phyloP scores from a whole-genome alignment of 2,113 vertebrate species.

The Muntiacus muntjak region DNA sequence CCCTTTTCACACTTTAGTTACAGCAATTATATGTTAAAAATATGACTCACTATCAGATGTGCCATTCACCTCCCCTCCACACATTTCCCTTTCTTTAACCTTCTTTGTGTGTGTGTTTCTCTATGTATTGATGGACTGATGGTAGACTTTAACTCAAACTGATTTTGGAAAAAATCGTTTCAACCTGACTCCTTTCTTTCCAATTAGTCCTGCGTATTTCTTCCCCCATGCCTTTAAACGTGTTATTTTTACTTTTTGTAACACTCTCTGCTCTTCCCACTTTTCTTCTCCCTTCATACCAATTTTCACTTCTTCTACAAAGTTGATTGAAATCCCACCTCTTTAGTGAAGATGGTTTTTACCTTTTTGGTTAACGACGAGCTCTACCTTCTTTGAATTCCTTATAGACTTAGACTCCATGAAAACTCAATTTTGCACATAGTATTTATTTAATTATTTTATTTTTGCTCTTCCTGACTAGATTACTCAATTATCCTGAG shows the following conservation, averaged over 20 bases:
- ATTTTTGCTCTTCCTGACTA: background rate
- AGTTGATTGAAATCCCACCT: background rate
- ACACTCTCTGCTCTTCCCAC: background rate
- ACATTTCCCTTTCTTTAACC: background rate
- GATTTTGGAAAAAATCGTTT: background rate
- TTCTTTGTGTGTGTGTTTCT: background rate
- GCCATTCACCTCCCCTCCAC: background rate
- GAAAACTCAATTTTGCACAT: background rate
- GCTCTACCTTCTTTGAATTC: background rate
- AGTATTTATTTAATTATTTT: background rate
- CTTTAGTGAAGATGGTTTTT: conserved; percentile 12
- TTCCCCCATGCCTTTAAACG: background rate
- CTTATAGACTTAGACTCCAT: background rate
- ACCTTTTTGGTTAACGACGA: background rate
- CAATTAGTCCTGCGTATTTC: background rate
- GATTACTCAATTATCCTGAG: background rate
- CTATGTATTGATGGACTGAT: background rate
- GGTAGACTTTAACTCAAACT: background rate
- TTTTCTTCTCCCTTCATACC: background rate
- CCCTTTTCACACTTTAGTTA: background rate
- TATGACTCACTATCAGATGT: background rate
- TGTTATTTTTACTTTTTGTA: background rate
- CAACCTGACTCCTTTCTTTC: background rate
- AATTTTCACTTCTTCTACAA: background rate
- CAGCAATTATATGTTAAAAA: background rate